Conservation (phyloP, 2,797 vertebrate species). For the Pantherophis vulpinus region DNA sequence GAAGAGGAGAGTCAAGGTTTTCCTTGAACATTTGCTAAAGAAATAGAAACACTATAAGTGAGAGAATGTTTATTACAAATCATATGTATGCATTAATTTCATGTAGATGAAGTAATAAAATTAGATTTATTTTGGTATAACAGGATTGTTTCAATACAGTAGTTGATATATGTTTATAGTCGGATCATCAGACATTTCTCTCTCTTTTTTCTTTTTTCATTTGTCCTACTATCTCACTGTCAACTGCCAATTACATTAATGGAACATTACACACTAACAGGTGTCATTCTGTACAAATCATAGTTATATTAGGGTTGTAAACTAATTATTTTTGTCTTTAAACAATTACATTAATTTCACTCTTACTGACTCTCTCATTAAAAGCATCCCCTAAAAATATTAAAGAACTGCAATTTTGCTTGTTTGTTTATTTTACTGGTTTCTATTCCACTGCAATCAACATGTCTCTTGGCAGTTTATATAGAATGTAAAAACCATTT, state of each 20-base stretch:
- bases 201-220: too few relatives aligned
- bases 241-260: neutral
- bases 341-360: neutral
- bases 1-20: too few relatives aligned
- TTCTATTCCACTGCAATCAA: neutral
- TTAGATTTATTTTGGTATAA: neutral
- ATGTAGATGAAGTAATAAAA: neutral
- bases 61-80: neutral
- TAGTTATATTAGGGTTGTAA: neutral
- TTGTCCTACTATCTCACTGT: neutral
- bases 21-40: neutral
- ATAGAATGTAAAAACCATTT: neutral
- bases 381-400: neutral
- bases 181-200: neutral
- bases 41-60: neutral
- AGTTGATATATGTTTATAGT: neutral
- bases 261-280: neutral
- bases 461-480: neutral
- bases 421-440: neutral
- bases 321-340: neutral
- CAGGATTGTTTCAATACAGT: neutral
- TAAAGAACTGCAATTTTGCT: neutral
- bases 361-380: neutral
- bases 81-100: neutral
- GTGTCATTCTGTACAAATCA: neutral